Percentiles rank a stretch among this genome's conserved stretches.
Evolutionary conservation across 2,113 vertebrate species (phyloP).

Genomic region (Lepus americanus): DNA sequence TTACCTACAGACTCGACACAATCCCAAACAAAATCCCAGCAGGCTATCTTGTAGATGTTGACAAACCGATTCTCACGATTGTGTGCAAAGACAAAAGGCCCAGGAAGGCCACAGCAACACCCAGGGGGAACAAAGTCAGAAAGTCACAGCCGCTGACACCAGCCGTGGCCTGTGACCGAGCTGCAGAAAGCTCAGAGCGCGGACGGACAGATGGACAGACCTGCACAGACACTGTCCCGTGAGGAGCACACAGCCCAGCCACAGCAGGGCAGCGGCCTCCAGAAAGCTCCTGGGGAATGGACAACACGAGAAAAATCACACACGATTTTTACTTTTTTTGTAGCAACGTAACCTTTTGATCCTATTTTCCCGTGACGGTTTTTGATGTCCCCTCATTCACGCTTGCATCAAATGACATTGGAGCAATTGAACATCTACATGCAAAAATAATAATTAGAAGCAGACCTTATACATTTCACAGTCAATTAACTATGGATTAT

Average conservation of each 20-base stretch:
- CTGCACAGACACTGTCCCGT: neutral
- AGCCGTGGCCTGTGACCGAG: too few relatives aligned
- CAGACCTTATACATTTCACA: neutral
- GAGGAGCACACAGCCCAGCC: too few relatives aligned
- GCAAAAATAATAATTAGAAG: neutral
- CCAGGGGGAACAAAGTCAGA: neutral
- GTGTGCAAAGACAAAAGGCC: neutral
- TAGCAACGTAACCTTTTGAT: too few relatives aligned
- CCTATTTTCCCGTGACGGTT: too few relatives aligned
- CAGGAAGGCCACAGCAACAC: neutral
- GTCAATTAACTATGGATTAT: neutral
- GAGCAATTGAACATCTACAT: accelerated
- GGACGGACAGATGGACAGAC: neutral
- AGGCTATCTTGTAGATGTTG: neutral
- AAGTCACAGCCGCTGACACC: too few relatives aligned
- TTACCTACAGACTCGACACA: neutral
- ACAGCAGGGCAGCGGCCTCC: too few relatives aligned
- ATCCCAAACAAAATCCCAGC: neutral
- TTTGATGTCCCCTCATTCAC: too few relatives aligned
- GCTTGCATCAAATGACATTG: neutral
- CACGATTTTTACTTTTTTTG: too few relatives aligned
- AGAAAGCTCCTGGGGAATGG: too few relatives aligned
- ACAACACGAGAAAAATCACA: too few relatives aligned
- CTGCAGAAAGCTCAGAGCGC: too few relatives aligned
- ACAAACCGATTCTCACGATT: slow-evolving; percentile 4